Conservation (phyloP, 2,113 vertebrate species). For the Ranitomeya variabilis region DNA sequence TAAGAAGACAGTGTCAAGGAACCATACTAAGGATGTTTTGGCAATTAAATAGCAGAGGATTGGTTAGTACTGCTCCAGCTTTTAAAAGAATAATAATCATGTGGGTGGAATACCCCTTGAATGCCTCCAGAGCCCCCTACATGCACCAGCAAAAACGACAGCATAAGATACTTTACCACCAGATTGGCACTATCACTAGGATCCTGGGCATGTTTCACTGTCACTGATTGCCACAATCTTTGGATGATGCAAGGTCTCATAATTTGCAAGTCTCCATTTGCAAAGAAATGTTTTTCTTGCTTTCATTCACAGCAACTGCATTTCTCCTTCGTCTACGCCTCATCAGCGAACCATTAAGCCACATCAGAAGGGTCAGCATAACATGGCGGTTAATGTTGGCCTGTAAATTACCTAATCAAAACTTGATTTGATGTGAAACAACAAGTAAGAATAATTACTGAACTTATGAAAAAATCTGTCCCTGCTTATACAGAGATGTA, state of each 20-base stretch:
- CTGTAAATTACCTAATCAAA: constrained; percentile 54
- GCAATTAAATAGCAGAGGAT: too few species aligned
- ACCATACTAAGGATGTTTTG: too few species aligned
- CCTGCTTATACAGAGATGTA: constrained; percentile 11
- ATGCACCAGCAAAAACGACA: neutral
- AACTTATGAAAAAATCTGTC: constrained; percentile 33
- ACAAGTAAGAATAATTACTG: constrained; percentile 55
- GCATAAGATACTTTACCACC: neutral
- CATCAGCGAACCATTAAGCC: constrained; percentile 51
- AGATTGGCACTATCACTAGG: neutral
- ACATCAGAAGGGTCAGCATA: constrained; percentile 36
- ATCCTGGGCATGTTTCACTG: neutral
- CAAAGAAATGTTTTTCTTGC: neutral
- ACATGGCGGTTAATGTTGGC: constrained; percentile 36
- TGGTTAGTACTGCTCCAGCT: too few species aligned
- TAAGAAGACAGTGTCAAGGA: too few species aligned
- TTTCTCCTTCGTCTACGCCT: constrained; percentile 40
- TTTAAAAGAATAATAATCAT: too few species aligned
- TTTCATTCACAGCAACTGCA: constrained; percentile 32
- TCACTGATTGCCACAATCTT: neutral
- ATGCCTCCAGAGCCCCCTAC: too few species aligned
- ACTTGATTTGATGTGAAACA: constrained; percentile 52
- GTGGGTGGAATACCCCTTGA: too few species aligned
- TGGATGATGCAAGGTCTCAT: neutral
- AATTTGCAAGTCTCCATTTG: neutral